phyloP scores from a whole-genome alignment of 1,140 invertebrate species.

The Papilio machaon region DNA sequence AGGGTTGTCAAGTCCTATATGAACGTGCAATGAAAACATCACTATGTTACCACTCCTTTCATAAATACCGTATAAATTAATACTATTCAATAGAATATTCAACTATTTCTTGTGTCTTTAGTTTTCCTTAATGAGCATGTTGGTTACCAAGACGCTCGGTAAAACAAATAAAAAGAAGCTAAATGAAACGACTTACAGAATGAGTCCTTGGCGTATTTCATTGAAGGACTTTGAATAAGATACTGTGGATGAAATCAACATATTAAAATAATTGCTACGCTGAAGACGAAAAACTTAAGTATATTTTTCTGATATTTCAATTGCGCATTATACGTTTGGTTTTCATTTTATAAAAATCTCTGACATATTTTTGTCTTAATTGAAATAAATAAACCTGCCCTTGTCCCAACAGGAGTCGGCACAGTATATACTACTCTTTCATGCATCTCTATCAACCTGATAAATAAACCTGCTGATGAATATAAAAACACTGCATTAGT shows the following conservation, averaged over 20 bases:
- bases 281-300: not conserved
- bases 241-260: conserved; percentile 14
- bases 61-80: conserved; percentile 25
- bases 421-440: too few species aligned
- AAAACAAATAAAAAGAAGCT: conserved; percentile 28
- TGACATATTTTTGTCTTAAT: not conserved
- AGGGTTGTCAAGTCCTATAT: conserved; percentile 51
- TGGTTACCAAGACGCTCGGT: conserved; percentile 31
- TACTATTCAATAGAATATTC: conserved; percentile 20
- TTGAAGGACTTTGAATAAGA: conserved; percentile 14
- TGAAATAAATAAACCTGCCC: not conserved
- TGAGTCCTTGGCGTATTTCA: conserved; percentile 21
- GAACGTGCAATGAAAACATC: conserved; percentile 3
- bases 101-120: conserved; percentile 18
- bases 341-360: not conserved
- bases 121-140: conserved; percentile 30
- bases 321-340: not conserved
- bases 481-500: not conserved
- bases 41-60: not conserved
- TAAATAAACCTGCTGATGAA: not conserved
- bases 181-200: conserved; percentile 25
- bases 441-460: not conserved
- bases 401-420: too few species aligned
- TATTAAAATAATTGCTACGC: conserved; percentile 34
- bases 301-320: not conserved